Percentiles rank a stretch among this genome's conserved stretches.
These are phyloP conservation scores for Exaiptasia diaphana DNA, from an alignment of 64 coral and sea anemone species.

Conservation along the genomic window DNA sequence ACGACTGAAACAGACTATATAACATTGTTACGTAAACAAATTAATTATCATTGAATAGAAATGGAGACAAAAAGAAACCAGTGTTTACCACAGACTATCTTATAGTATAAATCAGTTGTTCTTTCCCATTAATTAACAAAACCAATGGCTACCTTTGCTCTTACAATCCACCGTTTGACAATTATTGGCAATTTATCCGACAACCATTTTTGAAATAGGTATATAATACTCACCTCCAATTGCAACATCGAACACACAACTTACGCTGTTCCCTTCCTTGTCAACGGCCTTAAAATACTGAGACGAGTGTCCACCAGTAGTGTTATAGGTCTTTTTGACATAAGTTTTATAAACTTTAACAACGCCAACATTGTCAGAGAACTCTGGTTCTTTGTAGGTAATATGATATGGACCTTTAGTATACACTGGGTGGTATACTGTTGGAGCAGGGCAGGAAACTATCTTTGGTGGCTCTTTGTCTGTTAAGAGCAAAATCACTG, in stretches of 20 bases:
- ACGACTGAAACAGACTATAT: no score
- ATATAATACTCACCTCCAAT: background rate
- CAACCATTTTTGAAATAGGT: no score
- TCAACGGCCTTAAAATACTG: background rate
- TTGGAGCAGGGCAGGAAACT: background rate
- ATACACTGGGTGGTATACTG: background rate
- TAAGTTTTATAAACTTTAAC: background rate
- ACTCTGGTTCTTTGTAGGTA: background rate
- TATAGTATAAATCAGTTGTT: no score
- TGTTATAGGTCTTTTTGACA: background rate
- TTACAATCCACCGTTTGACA: no score
- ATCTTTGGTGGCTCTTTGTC: background rate
- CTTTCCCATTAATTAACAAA: no score
- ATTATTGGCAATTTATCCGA: no score
- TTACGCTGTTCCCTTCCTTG: background rate
- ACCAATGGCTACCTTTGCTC: no score
- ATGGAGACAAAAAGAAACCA: no score
- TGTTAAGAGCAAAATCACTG: background rate
- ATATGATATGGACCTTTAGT: background rate
- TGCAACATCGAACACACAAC: background rate
- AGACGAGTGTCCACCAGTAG: background rate
- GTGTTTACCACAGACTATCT: no score
- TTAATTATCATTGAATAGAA: no score
- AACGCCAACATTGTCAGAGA: background rate
- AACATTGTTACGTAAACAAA: no score